Evolutionary conservation across 2,888 invertebrate species (phyloP), one percentile per base, ranked within the genome.

Genomic region (Linnaemya vulpina): DNA sequence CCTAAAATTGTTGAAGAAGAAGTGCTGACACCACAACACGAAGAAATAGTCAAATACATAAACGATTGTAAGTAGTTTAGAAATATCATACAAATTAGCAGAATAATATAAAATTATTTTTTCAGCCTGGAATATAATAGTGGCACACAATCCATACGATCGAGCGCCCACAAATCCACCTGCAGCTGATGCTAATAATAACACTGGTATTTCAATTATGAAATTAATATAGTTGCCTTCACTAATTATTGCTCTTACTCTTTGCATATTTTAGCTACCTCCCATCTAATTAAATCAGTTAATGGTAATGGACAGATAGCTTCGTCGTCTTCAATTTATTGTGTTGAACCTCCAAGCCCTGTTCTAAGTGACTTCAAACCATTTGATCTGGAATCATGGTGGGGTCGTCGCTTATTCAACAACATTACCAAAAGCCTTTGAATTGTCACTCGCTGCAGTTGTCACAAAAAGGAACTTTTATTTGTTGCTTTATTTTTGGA

Each of bases 351-450:
- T 79, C 95, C 96, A 11, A 95, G 95, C 90, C 94, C 95, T 49
- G 93, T 94, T 35, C 93, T 96, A 70, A 94, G 94, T 89, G 96
- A 97, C 92, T 98, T 97, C 92, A 96, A 97, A 90, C 96, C 97
- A 22, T 97, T 97, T 90, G 97, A 98, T 93, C 94, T 98, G 90
- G 97, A 97, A 91, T 95, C 96, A 49, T 97, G 97, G 96, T 97
- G 97, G 97, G 97, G 97, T 86, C 96, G 96, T 91, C 94, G 97
- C 87, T 93, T 96, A 86, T 96, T 96, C 93, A 96, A 96, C 89
- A 96, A 96, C 92, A 96, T 97, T 91, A 97, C 97, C 80, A 96
- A 96, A 92, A 96, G 96, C 84, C 94, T 95, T 88, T 94, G 93
- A 94, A 88, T 77, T 30, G 20, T 51, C 63, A 63, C 17, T 38